Conservation (phyloP, 2,888 invertebrate species). For the Eupithecia centaureata region DNA sequence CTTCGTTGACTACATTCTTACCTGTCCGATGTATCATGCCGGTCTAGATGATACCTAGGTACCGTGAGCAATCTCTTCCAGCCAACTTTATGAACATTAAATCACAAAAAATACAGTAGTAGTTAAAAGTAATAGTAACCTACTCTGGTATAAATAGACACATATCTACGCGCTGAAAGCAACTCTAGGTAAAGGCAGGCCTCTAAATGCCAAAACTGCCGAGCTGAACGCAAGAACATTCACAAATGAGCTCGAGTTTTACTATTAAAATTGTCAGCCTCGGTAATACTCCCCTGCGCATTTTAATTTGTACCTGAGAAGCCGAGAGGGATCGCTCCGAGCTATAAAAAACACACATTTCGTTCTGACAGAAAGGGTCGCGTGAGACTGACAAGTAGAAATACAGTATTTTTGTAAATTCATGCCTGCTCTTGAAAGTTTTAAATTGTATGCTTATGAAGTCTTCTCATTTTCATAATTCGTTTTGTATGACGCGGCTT, state of each 20-base stretch:
- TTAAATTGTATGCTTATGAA: background rate
- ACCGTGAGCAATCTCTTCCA: too few species aligned
- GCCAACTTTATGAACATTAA: too few species aligned
- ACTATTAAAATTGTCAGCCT: conserved; percentile 24
- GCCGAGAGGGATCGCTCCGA: conserved; percentile 66
- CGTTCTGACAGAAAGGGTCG: conserved; percentile 73
- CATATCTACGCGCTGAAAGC: background rate
- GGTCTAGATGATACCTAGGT: too few species aligned
- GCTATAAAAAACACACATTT: conserved; percentile 63
- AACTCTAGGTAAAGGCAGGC: background rate
- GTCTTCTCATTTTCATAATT: background rate
- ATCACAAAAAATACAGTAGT: too few species aligned
- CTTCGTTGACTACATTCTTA: too few species aligned
- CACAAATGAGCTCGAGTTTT: background rate
- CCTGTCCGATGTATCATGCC: too few species aligned
- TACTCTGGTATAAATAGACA: background rate
- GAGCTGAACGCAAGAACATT: background rate
- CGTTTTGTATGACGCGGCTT: too few species aligned
- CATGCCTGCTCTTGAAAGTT: background rate
- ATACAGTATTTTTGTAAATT: conserved; percentile 21
- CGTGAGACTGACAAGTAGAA: conserved; percentile 29
- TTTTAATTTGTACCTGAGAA: conserved; percentile 82
- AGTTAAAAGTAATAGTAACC: too few species aligned
- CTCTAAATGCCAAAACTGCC: background rate
- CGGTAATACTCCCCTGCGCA: conserved; percentile 55